Base-by-base conservation (phyloP, 2,888 invertebrate genomes). In the Stenchaetothrips biformis region DNA sequence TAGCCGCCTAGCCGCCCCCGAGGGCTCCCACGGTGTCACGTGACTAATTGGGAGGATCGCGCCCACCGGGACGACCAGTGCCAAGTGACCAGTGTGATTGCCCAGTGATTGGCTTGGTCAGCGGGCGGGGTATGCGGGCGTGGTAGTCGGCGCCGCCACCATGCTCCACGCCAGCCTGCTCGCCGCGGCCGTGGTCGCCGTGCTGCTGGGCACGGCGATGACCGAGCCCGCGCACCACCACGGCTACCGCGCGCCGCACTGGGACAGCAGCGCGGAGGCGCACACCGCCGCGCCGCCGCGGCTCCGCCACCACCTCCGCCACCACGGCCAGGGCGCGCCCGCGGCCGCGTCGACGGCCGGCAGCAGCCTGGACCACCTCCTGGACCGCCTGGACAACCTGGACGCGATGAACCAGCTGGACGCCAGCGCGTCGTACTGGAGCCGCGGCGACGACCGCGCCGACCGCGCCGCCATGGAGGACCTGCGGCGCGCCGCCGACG, bases 251-350 rank as follows among this genome's bases (percentile, higher is more conserved):
- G 67, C 67, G 21, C 25, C 67, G 67, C 67, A 25, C 67, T 74
- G 67, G 67, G 67, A 25, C 16, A 13, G 16, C 53, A 6, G 53
- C 21, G 21, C n/a, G 25, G 67, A 74, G 21, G 1, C 16, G 53
- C 53, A 9, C 13, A 8, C 21, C 9, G 67, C 13, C 9, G 0
- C 67, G 67, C 7, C 67, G 67, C 11, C 21, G 21, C 11, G 67
- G 25, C 11, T 11, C 21, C 67, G 67, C 7, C 67, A 74, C 67
- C 67, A 7, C 25, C 67, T 74, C 21, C 67, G 67, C 21, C 67
- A 74, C 67, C 67, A 74, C 67, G 21, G 67, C 67, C 67, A 74
- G 67, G 67, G 25, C 25, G 67, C 25, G 2, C 67, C 62, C 62
- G 18, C 62, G 18, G 21, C n/a, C n/a, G 67, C 21, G 21, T 8